phyloP scores from a whole-genome alignment of 1,140 invertebrate genomes.

The Apis mellifera region DNA sequence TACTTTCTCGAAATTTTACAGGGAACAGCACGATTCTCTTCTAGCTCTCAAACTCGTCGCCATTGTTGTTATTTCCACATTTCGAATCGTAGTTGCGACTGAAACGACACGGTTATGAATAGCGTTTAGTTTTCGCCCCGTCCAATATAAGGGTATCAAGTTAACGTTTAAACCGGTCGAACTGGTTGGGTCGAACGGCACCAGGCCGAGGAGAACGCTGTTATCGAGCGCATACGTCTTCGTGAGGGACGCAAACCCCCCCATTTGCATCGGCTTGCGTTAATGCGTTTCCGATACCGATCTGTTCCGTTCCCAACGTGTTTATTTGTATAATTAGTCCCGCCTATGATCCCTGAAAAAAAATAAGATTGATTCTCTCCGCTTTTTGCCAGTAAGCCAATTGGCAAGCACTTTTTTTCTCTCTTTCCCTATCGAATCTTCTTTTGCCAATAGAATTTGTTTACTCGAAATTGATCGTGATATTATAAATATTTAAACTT shows the following conservation, averaged over 20 bases:
- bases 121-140: neutral
- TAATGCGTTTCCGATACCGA: conserved; percentile 50
- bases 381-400: too few species aligned
- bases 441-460: too few species aligned
- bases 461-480: too few species aligned
- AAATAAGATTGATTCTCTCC: neutral
- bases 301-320: conserved; percentile 13
- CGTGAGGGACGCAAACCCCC: conserved; percentile 26
- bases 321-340: conserved; percentile 30
- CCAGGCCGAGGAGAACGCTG: neutral
- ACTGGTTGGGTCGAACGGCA: neutral
- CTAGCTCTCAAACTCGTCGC: neutral
- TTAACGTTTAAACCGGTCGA: neutral
- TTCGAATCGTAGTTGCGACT: neutral
- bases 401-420: too few species aligned
- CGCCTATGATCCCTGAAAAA: neutral
- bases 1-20: too few species aligned
- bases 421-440: too few species aligned
- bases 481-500: too few species aligned
- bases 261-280: conserved; percentile 33
- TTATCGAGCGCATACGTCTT: conserved; percentile 44
- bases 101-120: neutral
- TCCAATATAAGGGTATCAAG: too few species aligned
- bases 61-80: neutral
- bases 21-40: neutral